Conservation (phyloP, 2,888 invertebrate species). For the Lucinisca nassula region DNA sequence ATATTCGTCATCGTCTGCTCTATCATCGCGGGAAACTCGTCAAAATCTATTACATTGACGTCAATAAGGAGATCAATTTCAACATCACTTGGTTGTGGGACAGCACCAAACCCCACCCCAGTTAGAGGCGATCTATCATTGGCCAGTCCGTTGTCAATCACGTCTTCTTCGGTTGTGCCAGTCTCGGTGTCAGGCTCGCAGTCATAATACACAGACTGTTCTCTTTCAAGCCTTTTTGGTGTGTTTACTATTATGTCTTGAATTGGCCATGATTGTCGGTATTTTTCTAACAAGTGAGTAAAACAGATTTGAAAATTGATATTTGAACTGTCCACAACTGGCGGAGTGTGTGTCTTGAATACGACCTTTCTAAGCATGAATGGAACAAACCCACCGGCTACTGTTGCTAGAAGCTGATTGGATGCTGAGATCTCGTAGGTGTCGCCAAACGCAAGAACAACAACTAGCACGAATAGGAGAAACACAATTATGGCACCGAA, state of each 20-base stretch:
- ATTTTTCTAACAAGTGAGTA: slow-evolving; percentile 43
- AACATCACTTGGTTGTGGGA: background rate
- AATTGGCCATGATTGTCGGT: slow-evolving; percentile 63
- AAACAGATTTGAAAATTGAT: slow-evolving; percentile 64
- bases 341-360: slow-evolving; percentile 51
- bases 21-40: background rate
- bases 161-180: background rate
- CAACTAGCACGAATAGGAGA: slow-evolving; percentile 69
- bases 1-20: too few relatives aligned
- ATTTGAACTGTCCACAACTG: slow-evolving; percentile 42
- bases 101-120: background rate
- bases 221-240: background rate
- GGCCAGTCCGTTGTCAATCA: background rate
- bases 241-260: slow-evolving; percentile 52
- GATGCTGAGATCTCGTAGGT: slow-evolving; percentile 69
- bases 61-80: slow-evolving; percentile 1
- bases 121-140: background rate
- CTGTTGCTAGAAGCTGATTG: slow-evolving; percentile 68
- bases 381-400: slow-evolving; percentile 73
- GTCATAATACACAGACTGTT: slow-evolving; percentile 7
- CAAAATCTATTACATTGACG: background rate
- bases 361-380: slow-evolving; percentile 69
- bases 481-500: slow-evolving; percentile 64
- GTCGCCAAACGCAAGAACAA: slow-evolving; percentile 73
- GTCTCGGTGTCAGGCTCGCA: background rate